A percentile compares a stretch with the other conserved stretches of the same genome.
phyloP scores from a whole-genome alignment of 2,113 vertebrate genomes.

The Elaphurus davidianus region DNA sequence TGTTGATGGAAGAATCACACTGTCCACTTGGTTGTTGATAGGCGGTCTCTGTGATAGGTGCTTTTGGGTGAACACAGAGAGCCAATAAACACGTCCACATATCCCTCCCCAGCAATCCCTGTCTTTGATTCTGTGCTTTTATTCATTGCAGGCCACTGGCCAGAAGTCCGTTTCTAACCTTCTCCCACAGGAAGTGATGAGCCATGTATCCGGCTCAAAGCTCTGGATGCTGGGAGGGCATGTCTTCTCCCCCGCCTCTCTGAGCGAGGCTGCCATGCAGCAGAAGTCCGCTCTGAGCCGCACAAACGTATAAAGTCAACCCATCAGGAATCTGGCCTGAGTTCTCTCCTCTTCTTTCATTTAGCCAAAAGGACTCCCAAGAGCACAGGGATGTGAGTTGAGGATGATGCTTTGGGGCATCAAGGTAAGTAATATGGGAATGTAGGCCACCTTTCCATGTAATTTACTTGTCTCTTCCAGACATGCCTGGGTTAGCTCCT shows the following conservation, averaged over 20 bases:
- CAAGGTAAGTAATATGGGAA: neutral
- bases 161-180: neutral
- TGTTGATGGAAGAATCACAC: neutral
- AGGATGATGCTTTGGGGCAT: neutral
- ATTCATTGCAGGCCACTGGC: neutral
- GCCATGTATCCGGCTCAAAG: accelerated
- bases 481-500: neutral
- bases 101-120: neutral
- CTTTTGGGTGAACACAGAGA: neutral
- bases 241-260: neutral
- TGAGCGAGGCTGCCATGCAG: accelerated
- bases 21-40: no score
- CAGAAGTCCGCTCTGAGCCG: neutral
- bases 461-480: neutral
- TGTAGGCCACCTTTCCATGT: neutral
- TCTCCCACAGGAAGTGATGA: neutral
- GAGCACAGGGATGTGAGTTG: neutral
- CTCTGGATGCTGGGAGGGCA: neutral
- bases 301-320: neutral
- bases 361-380: neutral
- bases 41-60: neutral
- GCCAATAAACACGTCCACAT: neutral
- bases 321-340: neutral
- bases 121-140: neutral
- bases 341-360: neutral